Conservation (phyloP, 2,888 invertebrate genomes). For the Polymixis lichenea region DNA sequence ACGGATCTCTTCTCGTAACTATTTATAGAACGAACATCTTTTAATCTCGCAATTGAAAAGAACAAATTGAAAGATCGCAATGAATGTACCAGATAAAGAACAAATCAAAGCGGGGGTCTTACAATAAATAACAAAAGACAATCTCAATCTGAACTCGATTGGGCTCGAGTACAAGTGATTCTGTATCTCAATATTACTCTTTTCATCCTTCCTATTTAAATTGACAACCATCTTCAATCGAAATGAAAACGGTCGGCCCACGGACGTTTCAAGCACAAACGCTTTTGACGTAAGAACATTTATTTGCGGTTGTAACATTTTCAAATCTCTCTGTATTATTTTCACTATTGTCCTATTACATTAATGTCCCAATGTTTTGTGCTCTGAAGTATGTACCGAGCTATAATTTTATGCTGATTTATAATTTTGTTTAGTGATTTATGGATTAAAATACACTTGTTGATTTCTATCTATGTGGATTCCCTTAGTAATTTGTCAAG, state of each 20-base stretch:
- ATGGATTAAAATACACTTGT: not conserved
- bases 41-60: slow-evolving; percentile 46
- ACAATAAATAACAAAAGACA: slow-evolving; percentile 63
- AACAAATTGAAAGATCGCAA: slow-evolving; percentile 56
- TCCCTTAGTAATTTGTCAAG: not conserved
- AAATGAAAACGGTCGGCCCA: slow-evolving; percentile 27
- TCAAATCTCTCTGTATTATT: slow-evolving; percentile 7
- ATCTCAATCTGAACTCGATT: slow-evolving; percentile 61
- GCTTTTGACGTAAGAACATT: slow-evolving; percentile 29
- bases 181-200: slow-evolving; percentile 59
- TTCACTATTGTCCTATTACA: not conserved
- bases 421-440: not conserved
- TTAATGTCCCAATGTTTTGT: not conserved
- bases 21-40: slow-evolving; percentile 42
- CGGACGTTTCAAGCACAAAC: slow-evolving; percentile 21
- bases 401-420: not conserved
- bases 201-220: slow-evolving; percentile 46
- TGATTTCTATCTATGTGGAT: not conserved
- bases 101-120: slow-evolving; percentile 56
- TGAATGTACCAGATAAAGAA: slow-evolving; percentile 48
- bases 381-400: not conserved
- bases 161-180: slow-evolving; percentile 61
- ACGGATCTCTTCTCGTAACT: slow-evolving; percentile 21
- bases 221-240: slow-evolving; percentile 45
- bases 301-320: slow-evolving; percentile 33